These are phyloP conservation scores for Ectropis crepuscularia DNA, from an alignment of 2,888 invertebrate species.

Conservation along the genomic window DNA sequence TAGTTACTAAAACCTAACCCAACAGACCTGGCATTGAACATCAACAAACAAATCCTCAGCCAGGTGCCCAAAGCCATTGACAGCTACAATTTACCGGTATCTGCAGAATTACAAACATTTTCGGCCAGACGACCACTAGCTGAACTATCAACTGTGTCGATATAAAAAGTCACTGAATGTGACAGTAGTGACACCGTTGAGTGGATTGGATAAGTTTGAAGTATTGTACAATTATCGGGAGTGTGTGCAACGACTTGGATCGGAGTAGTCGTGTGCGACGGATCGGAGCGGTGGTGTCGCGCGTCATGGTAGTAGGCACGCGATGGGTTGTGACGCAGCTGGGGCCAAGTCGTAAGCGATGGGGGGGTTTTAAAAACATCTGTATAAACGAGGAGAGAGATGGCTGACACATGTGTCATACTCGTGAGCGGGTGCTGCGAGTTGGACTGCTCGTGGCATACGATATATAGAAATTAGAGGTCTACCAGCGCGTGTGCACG, in stretches of 20 bases:
- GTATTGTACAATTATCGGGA: conserved; percentile 47
- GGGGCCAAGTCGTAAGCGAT: conserved; percentile 21
- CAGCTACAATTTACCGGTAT: conserved; percentile 54
- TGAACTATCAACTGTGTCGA: too few species aligned
- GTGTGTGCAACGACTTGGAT: conserved; percentile 52
- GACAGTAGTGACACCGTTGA: too few species aligned
- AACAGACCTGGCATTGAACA: conserved; percentile 19
- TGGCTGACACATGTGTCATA: too few species aligned
- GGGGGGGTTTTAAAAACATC: background rate
- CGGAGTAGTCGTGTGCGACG: conserved; percentile 51
- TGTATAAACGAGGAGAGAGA: too few species aligned
- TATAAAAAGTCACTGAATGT: too few species aligned
- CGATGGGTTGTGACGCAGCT: conserved; percentile 59
- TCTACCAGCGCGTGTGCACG: too few species aligned
- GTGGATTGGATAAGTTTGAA: too few species aligned
- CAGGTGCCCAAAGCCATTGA: conserved; percentile 40
- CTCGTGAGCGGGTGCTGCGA: too few species aligned
- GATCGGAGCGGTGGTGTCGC: conserved; percentile 57
- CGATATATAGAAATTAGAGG: too few species aligned
- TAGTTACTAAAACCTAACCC: conserved; percentile 17
- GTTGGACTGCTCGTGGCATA: too few species aligned
- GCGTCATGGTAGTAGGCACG: conserved; percentile 59
- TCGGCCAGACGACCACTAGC: too few species aligned
- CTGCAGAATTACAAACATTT: background rate
- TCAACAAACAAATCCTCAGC: conserved; percentile 28